Percentiles rank a stretch among this genome's conserved stretches.
phyloP scores from a whole-genome alignment of 2,113 vertebrate genomes.

The Neolamprologus kungweensis region DNA sequence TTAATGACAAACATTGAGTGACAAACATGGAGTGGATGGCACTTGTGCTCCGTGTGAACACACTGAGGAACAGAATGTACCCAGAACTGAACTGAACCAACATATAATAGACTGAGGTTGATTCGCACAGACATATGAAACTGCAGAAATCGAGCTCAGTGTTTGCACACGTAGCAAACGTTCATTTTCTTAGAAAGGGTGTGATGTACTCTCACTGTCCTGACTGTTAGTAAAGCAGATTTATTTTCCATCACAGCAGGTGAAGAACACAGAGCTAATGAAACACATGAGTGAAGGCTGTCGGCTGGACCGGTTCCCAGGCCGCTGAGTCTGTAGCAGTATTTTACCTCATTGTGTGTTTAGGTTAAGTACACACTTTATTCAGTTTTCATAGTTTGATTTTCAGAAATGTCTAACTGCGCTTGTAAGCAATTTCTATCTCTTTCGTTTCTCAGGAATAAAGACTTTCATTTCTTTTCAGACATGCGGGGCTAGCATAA shows the following conservation, averaged over 20 bases:
- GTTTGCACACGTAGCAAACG: neutral
- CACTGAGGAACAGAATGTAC: neutral
- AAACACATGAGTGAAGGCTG: neutral
- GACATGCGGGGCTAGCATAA: neutral
- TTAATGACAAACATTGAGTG: neutral
- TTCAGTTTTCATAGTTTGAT: neutral
- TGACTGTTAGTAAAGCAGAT: neutral
- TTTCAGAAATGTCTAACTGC: neutral
- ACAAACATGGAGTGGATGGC: neutral
- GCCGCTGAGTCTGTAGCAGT: neutral
- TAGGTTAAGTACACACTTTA: neutral
- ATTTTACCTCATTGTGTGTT: neutral
- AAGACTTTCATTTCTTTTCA: neutral
- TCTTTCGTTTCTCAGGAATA: neutral
- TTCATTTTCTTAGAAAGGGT: constrained; percentile 9
- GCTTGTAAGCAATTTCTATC: neutral
- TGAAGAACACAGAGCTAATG: neutral
- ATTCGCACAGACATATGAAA: neutral
- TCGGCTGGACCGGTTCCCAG: neutral
- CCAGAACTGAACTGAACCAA: neutral
- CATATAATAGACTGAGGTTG: neutral
- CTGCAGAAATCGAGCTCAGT: neutral
- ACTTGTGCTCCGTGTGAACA: neutral
- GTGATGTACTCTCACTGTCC: neutral
- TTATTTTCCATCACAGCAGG: neutral